Percentiles rank a stretch among this genome's conserved stretches.
Evolutionary conservation across 2,888 invertebrate genomes (phyloP).

Genomic region (Eupsilia transversa): DNA sequence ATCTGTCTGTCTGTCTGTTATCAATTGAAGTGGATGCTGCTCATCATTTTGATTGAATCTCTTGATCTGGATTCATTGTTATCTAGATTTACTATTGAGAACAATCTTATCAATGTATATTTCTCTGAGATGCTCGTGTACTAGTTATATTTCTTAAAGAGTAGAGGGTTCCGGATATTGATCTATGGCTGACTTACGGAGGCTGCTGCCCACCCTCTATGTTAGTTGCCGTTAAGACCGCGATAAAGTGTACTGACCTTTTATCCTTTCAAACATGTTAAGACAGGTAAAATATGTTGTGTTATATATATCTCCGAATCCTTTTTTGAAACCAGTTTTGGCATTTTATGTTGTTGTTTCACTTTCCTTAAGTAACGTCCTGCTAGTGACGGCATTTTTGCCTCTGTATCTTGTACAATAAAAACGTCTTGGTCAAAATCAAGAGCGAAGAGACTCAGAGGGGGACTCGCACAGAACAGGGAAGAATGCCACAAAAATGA

Average conservation of each 20-base stretch:
- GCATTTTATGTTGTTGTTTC: neutral
- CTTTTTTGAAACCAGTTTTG: conserved; percentile 11
- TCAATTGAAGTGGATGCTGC: conserved; percentile 38
- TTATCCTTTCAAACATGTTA: neutral
- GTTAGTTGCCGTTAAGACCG: neutral
- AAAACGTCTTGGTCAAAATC: neutral
- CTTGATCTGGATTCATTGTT: conserved; percentile 41
- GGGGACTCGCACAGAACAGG: neutral
- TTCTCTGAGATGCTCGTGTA: neutral
- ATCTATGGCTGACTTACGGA: neutral
- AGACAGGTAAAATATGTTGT: neutral
- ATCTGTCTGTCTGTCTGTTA: conserved; percentile 37
- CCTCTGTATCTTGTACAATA: neutral
- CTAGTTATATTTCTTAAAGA: neutral
- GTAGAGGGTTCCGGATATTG: no score
- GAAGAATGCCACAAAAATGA: neutral
- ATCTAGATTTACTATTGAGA: conserved; percentile 33
- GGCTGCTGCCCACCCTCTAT: neutral
- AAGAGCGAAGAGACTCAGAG: no score
- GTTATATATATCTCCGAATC: neutral
- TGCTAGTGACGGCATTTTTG: neutral
- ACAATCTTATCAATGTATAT: conserved; percentile 16
- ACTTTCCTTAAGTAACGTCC: conserved; percentile 8
- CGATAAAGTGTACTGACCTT: neutral
- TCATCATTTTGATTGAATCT: conserved; percentile 15